A percentile compares a stretch with the other conserved stretches of the same genome.
These are phyloP conservation scores for Anisognathus igniventris DNA, from an alignment of 2,797 vertebrate species.

Conservation along the genomic window DNA sequence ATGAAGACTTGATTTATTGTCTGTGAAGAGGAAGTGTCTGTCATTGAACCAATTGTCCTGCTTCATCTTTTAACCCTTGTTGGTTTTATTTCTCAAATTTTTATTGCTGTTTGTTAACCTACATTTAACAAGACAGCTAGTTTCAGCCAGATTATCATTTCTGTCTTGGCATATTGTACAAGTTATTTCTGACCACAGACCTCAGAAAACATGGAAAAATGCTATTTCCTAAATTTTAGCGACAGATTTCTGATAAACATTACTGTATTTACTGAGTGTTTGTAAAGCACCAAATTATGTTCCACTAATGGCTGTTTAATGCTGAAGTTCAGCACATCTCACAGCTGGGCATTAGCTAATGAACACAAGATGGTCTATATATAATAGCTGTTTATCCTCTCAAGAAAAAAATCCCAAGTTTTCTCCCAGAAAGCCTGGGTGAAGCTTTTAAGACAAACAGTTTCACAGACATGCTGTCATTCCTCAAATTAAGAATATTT, in stretches of 20 bases:
- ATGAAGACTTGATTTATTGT: not conserved
- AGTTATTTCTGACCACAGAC: not conserved
- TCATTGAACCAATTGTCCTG: not conserved
- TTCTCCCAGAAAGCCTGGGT: not conserved
- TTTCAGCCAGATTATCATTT: not conserved
- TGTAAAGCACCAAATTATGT: not conserved
- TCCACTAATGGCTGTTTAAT: not conserved
- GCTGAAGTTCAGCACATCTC: conserved; percentile 5
- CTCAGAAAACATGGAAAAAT: not conserved
- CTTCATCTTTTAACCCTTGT: not conserved
- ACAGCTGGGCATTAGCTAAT: conserved; percentile 34
- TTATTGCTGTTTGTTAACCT: not conserved
- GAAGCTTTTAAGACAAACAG: conserved; percentile 3
- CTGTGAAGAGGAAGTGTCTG: not conserved
- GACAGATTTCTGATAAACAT: not conserved
- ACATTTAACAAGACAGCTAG: not conserved
- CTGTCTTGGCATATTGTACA: not conserved
- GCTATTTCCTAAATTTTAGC: not conserved
- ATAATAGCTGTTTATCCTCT: conserved; percentile 18
- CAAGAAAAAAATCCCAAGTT: not conserved
- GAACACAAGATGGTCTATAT: not conserved
- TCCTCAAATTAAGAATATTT: conserved; percentile 3
- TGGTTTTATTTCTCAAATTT: not conserved
- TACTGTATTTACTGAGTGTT: not conserved
- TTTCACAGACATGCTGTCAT: conserved; percentile 49